Evolutionary conservation across 2,888 invertebrate genomes (phyloP), one percentile per base, ranked within the genome.

Genomic region (Spisula solida): DNA sequence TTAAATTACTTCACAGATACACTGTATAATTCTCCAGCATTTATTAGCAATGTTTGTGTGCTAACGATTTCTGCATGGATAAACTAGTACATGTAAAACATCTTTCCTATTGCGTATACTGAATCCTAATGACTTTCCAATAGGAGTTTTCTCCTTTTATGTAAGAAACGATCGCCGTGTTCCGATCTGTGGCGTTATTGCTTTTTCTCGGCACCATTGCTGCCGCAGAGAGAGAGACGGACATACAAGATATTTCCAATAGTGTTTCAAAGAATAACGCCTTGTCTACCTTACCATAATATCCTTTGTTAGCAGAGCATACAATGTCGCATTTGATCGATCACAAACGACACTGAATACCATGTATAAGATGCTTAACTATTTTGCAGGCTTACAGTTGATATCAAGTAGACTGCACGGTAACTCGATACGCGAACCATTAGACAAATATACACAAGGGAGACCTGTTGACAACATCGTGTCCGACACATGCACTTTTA

Each of bases 81-180:
- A 25, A 25, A 25, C 60, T 66, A 25, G 25, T n/a, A 66, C 60
- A 66, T n/a, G 60, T 25, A 66, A 60, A 66, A 66, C n/a, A 66
- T 66, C 60, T 66, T 66, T 25, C 8, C 60, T 1, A 20, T 66
- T 10, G 25, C 25, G 60, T 66, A n/a, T 25, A 66, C 60, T 66
- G 60, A 66, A 51, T 25, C 25, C 25, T 25, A 66, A 66, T 75
- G 75, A 18, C 18, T 18, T 31, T 75, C 75, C 29, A 14, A 34
- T 75, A 34, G 75, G 18, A 75, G 31, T 34, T 34, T 25, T 75
- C 75, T 75, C 75, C 75, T 75, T 75, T 75, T 75, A 75, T 75
- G 75, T 16, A 25, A 75, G 34, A 75, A 34, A 18, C 6, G 18
- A 10, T 75, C 16, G 75, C 75, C 34, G 12, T 16, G 75, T 75